A percentile compares a stretch with the other conserved stretches of the same genome.
phyloP scores from a whole-genome alignment of 1,140 invertebrate genomes.

The Zaprionus camerounensis region DNA sequence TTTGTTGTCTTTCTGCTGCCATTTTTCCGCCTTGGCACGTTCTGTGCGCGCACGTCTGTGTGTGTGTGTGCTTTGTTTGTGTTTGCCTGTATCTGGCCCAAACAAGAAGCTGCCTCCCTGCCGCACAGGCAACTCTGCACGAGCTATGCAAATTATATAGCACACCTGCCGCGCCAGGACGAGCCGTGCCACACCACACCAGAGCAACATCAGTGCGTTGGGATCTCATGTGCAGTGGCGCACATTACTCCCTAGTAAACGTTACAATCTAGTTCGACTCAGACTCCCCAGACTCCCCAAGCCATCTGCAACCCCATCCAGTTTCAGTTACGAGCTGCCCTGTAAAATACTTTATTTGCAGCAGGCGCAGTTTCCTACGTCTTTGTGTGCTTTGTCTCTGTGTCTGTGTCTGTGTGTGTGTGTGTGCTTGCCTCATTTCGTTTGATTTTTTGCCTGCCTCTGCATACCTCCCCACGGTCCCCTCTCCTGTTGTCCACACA shows the following conservation, averaged over 20 bases:
- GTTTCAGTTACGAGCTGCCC: conserved; percentile 1
- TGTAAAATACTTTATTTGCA: conserved; percentile 73
- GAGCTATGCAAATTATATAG: conserved; percentile 79
- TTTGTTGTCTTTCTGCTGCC: conserved; percentile 40
- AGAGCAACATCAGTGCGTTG: conserved; percentile 42
- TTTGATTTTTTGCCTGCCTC: conserved; percentile 69
- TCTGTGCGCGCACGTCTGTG: background rate
- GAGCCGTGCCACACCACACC: conserved; percentile 5
- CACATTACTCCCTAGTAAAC: conserved; percentile 77
- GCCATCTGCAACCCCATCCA: too few species aligned
- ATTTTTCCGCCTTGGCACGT: conserved; percentile 52
- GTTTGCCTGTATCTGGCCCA: conserved; percentile 46
- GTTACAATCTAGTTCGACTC: conserved; percentile 70
- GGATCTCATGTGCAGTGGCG: conserved; percentile 76
- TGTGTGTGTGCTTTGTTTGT: conserved; percentile 16
- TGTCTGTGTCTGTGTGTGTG: too few species aligned
- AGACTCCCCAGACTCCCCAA: background rate
- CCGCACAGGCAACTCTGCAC: conserved; percentile 11
- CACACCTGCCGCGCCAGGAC: conserved; percentile 47
- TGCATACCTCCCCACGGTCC: conserved; percentile 32
- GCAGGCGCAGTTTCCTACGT: conserved; percentile 53
- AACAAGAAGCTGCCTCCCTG: conserved; percentile 14
- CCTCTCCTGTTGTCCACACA: background rate
- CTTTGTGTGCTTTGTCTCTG: conserved; percentile 7
- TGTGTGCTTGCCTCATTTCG: conserved; percentile 67